Base-by-base conservation (phyloP, 2,113 vertebrate species). In the Tychaedon coryphoeus region DNA sequence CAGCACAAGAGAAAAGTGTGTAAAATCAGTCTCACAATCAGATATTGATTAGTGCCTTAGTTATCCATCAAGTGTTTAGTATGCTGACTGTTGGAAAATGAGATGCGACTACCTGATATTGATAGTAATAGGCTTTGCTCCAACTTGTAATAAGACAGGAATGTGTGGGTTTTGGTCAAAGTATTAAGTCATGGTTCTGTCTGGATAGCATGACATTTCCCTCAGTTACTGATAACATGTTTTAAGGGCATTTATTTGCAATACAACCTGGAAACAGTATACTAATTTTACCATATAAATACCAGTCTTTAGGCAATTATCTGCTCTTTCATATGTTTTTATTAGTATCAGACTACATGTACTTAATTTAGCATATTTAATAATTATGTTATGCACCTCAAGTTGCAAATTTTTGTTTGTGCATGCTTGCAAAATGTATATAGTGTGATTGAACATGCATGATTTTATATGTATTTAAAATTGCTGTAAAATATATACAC, bases 21-120 rank as follows among this genome's bases (percentile, higher is more conserved):
- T 86, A 57, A 90, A 93, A 83, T 92, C 69, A 94, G 47, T 84
- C 50, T 75, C n/a, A 85, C 17, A 86, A 42, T 95, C 70, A 80
- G 62, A 33, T 95, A 96, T 93, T 90, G 92, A 96, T 96, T 87
- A 86, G n/a, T 73, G 57, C 43, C 75, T 93, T 92, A 94, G 76
- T 95, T 95, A 95, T 96, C 82, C 65, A 80, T 92, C 75, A 93
- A 92, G 60, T 64, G 66, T 88, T 95, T 92, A 83, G 31, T 53
- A 88, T 80, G 51, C 60, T 94, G 56, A 82, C 88, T 94, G 83
- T 87, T 84, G 66, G 76, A 94, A 97, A 96, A 96, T 88, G 67
- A 96, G 93, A 82, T 81, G 45, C 33, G 93, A 81, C 86, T 95
- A 23, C 56, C 90, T 93, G 45, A 81, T 96, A 93, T 90, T 95